Percentiles rank a stretch among this genome's conserved stretches.
These are phyloP conservation scores for Ciconia maguari DNA, from an alignment of 2,113 vertebrate species.

Conservation along the genomic window DNA sequence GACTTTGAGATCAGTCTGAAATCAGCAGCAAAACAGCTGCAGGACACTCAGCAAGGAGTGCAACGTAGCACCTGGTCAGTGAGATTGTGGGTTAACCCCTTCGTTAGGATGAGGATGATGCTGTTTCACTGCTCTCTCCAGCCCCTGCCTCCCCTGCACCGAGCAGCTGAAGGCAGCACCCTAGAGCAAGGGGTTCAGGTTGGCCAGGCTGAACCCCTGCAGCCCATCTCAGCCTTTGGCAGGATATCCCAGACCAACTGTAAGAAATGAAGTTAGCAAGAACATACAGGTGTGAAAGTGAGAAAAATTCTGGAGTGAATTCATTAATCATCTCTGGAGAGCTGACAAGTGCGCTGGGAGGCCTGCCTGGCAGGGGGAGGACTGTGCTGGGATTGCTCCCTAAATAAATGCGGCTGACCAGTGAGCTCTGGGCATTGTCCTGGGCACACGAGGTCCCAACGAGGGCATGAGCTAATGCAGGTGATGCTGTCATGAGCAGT, in stretches of 20 bases:
- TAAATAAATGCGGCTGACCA: too few species aligned
- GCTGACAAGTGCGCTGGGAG: background rate
- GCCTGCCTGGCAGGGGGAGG: background rate
- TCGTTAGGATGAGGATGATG: background rate
- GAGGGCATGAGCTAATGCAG: background rate
- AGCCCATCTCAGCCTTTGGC: background rate
- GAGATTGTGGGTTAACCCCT: too few species aligned
- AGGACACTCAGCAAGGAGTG: background rate
- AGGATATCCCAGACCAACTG: background rate
- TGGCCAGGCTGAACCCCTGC: background rate
- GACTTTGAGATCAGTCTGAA: background rate
- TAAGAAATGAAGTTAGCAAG: background rate
- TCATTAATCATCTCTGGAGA: background rate
- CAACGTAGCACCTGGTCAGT: background rate
- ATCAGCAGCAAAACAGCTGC: background rate
- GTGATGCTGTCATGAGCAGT: background rate
- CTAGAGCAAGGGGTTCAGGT: background rate
- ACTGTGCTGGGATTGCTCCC: background rate
- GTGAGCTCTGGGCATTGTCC: background rate
- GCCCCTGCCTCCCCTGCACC: background rate
- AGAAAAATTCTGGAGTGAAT: background rate
- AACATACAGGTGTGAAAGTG: background rate
- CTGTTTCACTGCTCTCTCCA: background rate
- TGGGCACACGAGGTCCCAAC: background rate
- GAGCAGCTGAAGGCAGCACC: background rate